Percentiles rank a stretch among this genome's conserved stretches.
Conservation (phyloP, 1,140 invertebrate species). For the Drosophila miranda region DNA sequence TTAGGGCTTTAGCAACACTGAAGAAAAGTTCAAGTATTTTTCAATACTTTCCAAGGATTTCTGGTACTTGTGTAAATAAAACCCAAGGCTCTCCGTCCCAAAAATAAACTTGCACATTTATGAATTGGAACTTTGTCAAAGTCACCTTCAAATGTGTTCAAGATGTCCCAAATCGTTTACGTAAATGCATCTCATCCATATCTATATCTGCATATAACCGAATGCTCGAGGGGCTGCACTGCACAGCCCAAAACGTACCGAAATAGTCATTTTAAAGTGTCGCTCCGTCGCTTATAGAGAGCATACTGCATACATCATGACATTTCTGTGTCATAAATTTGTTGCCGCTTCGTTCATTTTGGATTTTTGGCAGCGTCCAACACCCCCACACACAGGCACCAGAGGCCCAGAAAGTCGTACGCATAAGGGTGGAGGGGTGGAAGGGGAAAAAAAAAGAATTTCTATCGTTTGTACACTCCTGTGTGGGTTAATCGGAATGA, state of each 20-base stretch:
- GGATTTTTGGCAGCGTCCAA: constrained; percentile 40
- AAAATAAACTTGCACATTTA: constrained; percentile 1
- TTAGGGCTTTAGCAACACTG: no score
- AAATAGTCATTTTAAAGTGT: constrained; percentile 44
- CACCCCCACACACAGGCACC: constrained; percentile 17
- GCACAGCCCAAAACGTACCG: constrained; percentile 28
- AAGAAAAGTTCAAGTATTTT: no score
- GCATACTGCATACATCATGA: constrained; percentile 49
- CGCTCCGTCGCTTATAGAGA: constrained; percentile 24
- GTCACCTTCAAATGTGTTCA: constrained; percentile 65
- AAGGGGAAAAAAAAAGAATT: no score
- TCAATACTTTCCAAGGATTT: not conserved
- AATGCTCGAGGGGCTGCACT: not conserved
- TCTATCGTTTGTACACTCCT: constrained; percentile 2
- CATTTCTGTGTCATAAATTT: constrained; percentile 75
- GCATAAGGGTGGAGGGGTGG: not conserved
- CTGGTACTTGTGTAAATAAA: not conserved
- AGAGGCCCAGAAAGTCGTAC: constrained; percentile 24
- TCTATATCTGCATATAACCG: constrained; percentile 14
- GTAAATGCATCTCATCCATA: constrained; percentile 52
- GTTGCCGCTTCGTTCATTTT: constrained; percentile 27
- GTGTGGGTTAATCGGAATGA: constrained; percentile 41
- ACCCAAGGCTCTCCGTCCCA: not conserved
- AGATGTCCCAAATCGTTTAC: constrained; percentile 54
- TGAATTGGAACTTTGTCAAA: constrained; percentile 32